phyloP scores from a whole-genome alignment of 2,797 vertebrate species.

The Mormyrops attenuatus region DNA sequence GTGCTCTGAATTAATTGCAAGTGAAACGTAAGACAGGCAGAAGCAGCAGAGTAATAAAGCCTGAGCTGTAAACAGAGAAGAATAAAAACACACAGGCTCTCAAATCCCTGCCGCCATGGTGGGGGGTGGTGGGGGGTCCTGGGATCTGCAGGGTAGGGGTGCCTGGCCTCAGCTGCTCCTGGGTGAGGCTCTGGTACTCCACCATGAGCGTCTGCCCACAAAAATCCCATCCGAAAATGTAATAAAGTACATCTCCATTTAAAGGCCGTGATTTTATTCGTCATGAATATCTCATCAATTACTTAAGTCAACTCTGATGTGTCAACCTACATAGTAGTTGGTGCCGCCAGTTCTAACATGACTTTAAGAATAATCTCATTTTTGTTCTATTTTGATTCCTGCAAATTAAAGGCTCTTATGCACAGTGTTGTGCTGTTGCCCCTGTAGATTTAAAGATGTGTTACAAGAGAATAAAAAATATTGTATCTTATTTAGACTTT shows the following conservation, averaged over 20 bases:
- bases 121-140: neutral
- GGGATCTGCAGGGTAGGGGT: slow-evolving; percentile 11
- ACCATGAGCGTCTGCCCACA: neutral
- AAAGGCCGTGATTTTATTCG: neutral
- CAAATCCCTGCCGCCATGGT: neutral
- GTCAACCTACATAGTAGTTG: neutral
- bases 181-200: neutral
- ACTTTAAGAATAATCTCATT: neutral
- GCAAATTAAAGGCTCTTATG: neutral
- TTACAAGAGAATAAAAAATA: neutral
- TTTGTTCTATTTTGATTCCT: neutral
- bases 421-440: neutral
- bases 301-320: neutral
- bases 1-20: slow-evolving; percentile 43
- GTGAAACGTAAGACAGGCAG: slow-evolving; percentile 45
- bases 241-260: neutral
- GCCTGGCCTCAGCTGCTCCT: neutral
- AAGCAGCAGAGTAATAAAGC: slow-evolving; percentile 45
- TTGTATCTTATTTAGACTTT: neutral
- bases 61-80: slow-evolving; percentile 19
- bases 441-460: neutral
- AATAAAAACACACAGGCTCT: slow-evolving; percentile 22
- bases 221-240: neutral
- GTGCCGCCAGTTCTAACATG: neutral
- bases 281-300: neutral